Base-by-base conservation (phyloP, 2,888 invertebrate genomes). In the Taphrorychus bicolor region DNA sequence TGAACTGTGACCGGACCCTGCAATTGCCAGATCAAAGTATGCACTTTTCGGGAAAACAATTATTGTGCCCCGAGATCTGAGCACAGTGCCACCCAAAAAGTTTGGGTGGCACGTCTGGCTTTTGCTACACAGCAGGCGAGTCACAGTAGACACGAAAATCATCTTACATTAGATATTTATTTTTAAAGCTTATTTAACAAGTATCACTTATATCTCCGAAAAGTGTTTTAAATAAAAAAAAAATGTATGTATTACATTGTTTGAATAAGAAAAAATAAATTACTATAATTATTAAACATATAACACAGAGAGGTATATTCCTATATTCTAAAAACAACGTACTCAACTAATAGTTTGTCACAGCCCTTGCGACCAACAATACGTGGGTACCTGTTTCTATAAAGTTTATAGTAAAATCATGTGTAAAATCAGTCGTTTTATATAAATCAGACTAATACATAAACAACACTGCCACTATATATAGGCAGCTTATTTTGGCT, bases 101-200 rank as follows among this genome's bases (percentile, higher is more conserved):
- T n/a, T n/a, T n/a, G n/a, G n/a, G n/a, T n/a, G n/a, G n/a, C n/a
- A n/a, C n/a, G n/a, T n/a, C n/a, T n/a, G n/a, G n/a, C n/a, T n/a
- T n/a, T n/a, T n/a, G n/a, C n/a, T n/a, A n/a, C n/a, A n/a, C n/a
- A n/a, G n/a, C n/a, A n/a, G n/a, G n/a, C n/a, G n/a, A n/a, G n/a
- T n/a, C n/a, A n/a, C 32, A 32, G 11, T 32, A 3, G 11, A 32
- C 1, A 11, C 11, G 5, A 45, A 45, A 5, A n/a, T 16, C 14
- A 16, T 51, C 53, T 62, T 49, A 67, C 42, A 52, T 67, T 42
- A 59, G 59, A 65, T 65, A 65, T 66, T 66, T 70, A 65, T 70
- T 70, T n/a, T 70, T 66, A 63, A 70, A 70, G 63, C 66, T 62
- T 70, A 70, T 64, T 67, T 67, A 70, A 70, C 70, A 70, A 66